Conservation (phyloP, 1,140 invertebrate genomes). For the Magallana gigas region DNA sequence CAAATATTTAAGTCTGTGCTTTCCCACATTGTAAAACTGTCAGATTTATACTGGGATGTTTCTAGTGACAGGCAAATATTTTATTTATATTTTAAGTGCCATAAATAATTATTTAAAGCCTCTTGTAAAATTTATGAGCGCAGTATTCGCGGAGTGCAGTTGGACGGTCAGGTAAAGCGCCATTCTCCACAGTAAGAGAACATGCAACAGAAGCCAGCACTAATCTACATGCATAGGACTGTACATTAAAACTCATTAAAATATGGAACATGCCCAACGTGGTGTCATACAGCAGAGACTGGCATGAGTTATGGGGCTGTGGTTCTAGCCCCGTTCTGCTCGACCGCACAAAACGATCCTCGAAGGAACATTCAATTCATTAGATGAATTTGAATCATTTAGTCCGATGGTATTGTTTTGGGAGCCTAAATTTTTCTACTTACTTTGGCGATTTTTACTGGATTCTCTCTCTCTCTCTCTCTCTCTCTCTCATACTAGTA, state of each 20-base stretch:
- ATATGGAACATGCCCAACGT: neutral
- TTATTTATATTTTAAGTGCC: constrained; percentile 37
- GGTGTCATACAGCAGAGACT: neutral
- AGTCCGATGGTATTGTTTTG: neutral
- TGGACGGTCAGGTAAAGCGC: neutral
- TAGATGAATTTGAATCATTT: neutral
- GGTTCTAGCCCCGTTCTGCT: constrained; percentile 2
- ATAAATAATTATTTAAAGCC: constrained; percentile 37
- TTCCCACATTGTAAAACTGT: constrained; percentile 35
- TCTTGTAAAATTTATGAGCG: constrained; percentile 22
- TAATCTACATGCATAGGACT: neutral
- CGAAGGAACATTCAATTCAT: neutral
- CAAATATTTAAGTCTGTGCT: constrained; percentile 27
- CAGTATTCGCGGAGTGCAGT: neutral
- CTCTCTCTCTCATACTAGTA: too few relatives aligned
- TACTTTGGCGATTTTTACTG: too few relatives aligned
- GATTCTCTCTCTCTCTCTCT: too few relatives aligned
- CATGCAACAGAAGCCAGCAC: neutral
- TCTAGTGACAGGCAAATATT: constrained; percentile 28
- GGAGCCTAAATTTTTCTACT: neutral
- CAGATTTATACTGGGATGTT: neutral
- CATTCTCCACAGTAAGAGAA: neutral
- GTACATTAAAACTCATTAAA: constrained; percentile 32
- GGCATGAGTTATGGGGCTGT: neutral
- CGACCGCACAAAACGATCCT: neutral